Evolutionary conservation across 2,797 vertebrate species (phyloP).

Genomic region (Fistularia tabacaria): DNA sequence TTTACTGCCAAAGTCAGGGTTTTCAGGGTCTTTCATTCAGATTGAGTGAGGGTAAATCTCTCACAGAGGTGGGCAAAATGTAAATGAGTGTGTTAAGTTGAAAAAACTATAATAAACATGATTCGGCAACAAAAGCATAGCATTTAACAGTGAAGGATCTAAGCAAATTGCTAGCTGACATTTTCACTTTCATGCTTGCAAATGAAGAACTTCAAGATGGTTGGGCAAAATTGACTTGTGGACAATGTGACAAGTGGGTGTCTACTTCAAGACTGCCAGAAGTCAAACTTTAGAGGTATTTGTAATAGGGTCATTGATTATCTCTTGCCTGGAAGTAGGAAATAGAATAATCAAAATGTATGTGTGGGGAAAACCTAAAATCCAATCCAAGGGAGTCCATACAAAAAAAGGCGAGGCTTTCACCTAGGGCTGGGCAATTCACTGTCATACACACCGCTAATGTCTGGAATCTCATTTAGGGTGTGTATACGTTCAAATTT

Average conservation of each 20-base stretch:
- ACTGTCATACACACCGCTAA: too few species aligned
- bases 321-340: slow-evolving; percentile 9
- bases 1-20: slow-evolving; percentile 2
- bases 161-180: too few species aligned
- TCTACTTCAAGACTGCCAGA: slow-evolving; percentile 61
- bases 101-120: too few species aligned
- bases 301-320: slow-evolving; percentile 41
- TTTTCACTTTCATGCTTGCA: slow-evolving; percentile 15
- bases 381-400: slow-evolving; percentile 55
- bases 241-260: slow-evolving; percentile 32
- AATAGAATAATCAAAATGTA: slow-evolving; percentile 1
- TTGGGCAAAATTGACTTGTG: slow-evolving; percentile 45
- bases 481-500: too few species aligned
- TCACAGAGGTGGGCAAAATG: too few species aligned
- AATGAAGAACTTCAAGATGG: slow-evolving; percentile 20
- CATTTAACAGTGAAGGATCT: too few species aligned
- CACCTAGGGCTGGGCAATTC: too few species aligned
- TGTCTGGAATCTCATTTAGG: too few species aligned
- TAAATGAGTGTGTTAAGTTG: too few species aligned
- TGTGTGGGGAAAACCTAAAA: slow-evolving; percentile 21
- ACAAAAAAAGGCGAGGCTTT: not conserved
- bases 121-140: too few species aligned
- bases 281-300: slow-evolving; percentile 30
- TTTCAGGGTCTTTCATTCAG: slow-evolving; percentile 9
- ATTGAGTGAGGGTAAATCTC: too few species aligned